These are phyloP conservation scores for Polyodon spathula DNA, from an alignment of 2,113 vertebrate species.

Conservation along the genomic window DNA sequence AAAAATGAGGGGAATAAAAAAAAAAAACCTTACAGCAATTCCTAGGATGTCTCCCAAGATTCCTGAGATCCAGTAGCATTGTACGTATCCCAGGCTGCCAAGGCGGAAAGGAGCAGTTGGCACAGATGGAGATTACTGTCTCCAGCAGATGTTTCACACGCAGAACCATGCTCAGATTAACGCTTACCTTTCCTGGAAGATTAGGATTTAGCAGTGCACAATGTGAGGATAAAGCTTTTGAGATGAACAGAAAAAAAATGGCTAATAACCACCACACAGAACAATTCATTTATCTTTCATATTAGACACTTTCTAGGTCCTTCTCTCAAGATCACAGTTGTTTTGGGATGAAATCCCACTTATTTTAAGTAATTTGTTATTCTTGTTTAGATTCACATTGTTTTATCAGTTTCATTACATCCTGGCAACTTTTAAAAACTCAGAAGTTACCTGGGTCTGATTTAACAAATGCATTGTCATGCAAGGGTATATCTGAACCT, in stretches of 20 bases:
- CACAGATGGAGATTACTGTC: constrained; percentile 49
- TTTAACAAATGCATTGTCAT: too few relatives aligned
- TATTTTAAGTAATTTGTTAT: too few relatives aligned
- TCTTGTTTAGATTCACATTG: too few relatives aligned
- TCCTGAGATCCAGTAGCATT: background rate
- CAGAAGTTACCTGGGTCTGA: too few relatives aligned
- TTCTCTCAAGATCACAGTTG: too few relatives aligned
- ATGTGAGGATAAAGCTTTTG: constrained; percentile 34
- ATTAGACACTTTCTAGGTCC: too few relatives aligned
- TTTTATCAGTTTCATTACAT: too few relatives aligned
- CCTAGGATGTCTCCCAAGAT: background rate
- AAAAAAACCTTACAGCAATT: too few relatives aligned
- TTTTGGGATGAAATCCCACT: too few relatives aligned
- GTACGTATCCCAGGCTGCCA: constrained; percentile 3
- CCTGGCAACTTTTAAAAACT: too few relatives aligned
- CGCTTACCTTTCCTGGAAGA: constrained; percentile 35
- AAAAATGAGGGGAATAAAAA: background rate
- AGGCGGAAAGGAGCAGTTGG: constrained; percentile 34
- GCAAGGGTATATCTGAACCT: too few relatives aligned
- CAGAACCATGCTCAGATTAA: constrained; percentile 41
- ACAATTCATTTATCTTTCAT: too few relatives aligned
- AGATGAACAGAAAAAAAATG: constrained; percentile 26
- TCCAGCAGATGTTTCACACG: constrained; percentile 62
- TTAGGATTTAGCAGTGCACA: constrained; percentile 45
- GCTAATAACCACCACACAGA: constrained; percentile 12